Percentiles rank a stretch among this genome's conserved stretches.
These are phyloP conservation scores for Pygmarrhopalites habei DNA, from an alignment of 1,140 invertebrate genomes.

Conservation along the genomic window DNA sequence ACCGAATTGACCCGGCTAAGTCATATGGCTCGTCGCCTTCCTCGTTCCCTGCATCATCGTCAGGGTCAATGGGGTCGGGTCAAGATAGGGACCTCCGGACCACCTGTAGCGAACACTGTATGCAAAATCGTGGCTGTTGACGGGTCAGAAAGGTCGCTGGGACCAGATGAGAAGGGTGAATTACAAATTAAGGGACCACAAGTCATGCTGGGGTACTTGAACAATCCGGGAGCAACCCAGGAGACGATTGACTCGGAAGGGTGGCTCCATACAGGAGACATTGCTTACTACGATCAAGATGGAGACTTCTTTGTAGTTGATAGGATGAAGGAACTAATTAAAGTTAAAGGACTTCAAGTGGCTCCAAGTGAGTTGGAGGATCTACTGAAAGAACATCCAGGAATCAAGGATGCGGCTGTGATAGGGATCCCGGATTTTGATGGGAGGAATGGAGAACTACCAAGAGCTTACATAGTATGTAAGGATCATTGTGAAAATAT, in stretches of 20 bases:
- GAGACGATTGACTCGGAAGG: conserved; percentile 75
- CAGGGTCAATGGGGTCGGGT: too few species aligned
- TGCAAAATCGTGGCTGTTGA: conserved; percentile 43
- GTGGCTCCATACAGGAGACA: too few species aligned
- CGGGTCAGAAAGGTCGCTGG: conserved; percentile 43
- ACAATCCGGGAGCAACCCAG: conserved; percentile 51
- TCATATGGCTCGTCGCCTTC: conserved; percentile 25
- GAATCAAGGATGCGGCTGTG: conserved; percentile 49
- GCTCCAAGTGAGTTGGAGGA: conserved; percentile 52
- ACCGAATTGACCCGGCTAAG: conserved; percentile 35
- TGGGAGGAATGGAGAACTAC: conserved; percentile 59
- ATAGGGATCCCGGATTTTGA: conserved; percentile 58
- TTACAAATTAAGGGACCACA: conserved; percentile 51
- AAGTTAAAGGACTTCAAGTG: conserved; percentile 58
- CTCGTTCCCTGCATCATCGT: not conserved
- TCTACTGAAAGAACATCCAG: conserved; percentile 46
- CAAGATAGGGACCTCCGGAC: conserved; percentile 31
- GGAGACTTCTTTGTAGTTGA: conserved; percentile 69
- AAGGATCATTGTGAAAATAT: conserved; percentile 43
- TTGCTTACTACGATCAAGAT: conserved; percentile 51
- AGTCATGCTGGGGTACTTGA: conserved; percentile 41
- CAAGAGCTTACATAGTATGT: conserved; percentile 58
- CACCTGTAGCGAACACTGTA: conserved; percentile 28
- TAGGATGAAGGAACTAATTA: conserved; percentile 75
- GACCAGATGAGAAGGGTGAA: conserved; percentile 47